Conservation (phyloP, 2,888 invertebrate genomes). For the Dicyrtomina minuta region DNA sequence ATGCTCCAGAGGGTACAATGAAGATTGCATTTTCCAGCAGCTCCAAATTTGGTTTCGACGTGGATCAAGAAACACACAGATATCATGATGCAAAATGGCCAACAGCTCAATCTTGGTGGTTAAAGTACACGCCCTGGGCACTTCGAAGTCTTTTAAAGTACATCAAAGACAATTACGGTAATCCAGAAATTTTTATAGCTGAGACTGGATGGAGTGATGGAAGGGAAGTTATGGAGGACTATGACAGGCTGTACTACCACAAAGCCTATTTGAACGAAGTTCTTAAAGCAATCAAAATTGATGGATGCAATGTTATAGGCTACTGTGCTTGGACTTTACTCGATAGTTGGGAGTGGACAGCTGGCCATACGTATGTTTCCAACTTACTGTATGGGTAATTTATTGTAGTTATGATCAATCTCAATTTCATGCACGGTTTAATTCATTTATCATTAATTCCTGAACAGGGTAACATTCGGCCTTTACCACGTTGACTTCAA, state of each 20-base stretch:
- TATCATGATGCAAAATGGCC: constrained; percentile 22
- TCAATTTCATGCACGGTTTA: background rate
- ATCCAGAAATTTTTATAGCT: constrained; percentile 34
- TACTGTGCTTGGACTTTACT: constrained; percentile 45
- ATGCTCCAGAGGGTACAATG: background rate
- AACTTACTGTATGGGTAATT: no score
- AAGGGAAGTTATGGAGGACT: constrained; percentile 43
- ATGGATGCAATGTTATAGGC: constrained; percentile 45
- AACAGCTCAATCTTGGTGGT: constrained; percentile 24
- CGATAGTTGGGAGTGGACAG: constrained; percentile 44
- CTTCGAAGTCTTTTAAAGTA: constrained; percentile 43
- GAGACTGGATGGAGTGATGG: constrained; percentile 35
- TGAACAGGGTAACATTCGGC: constrained; percentile 35
- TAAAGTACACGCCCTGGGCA: constrained; percentile 38
- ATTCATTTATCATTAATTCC: background rate
- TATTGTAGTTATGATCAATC: no score
- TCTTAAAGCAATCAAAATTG: constrained; percentile 46
- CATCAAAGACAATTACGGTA: constrained; percentile 43
- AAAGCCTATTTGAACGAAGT: constrained; percentile 47
- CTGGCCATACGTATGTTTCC: constrained; percentile 45
- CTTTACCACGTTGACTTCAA: constrained; percentile 34
- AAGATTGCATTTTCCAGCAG: constrained; percentile 10
- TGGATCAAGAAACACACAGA: constrained; percentile 32
- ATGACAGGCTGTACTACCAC: constrained; percentile 48
- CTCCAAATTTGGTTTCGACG: constrained; percentile 23